phyloP scores from a whole-genome alignment of 53 echinoderm and acorn worm genomes.

The Actinopyga echinites region DNA sequence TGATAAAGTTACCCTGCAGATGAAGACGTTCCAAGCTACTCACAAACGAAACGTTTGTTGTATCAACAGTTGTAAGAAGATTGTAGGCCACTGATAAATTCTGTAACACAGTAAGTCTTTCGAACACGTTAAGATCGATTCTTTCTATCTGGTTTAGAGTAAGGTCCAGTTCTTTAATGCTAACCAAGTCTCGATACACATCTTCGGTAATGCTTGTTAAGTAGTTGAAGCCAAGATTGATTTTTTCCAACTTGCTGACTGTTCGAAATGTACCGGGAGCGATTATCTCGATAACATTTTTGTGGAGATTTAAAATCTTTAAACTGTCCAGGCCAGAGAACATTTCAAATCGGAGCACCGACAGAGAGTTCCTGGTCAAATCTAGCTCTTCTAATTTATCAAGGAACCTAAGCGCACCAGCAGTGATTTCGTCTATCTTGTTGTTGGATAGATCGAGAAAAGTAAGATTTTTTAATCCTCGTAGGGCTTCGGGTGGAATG shows the following conservation, averaged over 20 bases:
- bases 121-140: background rate
- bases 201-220: background rate
- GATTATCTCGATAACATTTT: conserved; percentile 19
- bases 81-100: conserved; percentile 9
- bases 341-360: conserved; percentile 1
- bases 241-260: background rate
- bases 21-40: background rate
- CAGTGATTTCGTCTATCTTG: conserved; percentile 19
- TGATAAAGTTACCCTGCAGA: conserved; percentile 10
- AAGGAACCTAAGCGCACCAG: conserved; percentile 5
- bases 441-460: conserved; percentile 7
- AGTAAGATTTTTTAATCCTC: background rate
- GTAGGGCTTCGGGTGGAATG: conserved; percentile 27
- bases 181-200: conserved; percentile 3
- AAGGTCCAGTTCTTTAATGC: background rate
- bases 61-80: background rate
- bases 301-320: conserved; percentile 13
- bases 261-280: conserved; percentile 20
- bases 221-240: conserved; percentile 29
- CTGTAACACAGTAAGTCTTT: background rate
- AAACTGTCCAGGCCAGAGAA: conserved; percentile 10
- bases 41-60: background rate
- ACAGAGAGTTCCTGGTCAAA: conserved; percentile 23
- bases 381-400: conserved; percentile 14
- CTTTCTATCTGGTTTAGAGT: conserved; percentile 4